Percentiles rank a stretch among this genome's conserved stretches.
Conservation (phyloP, 2,888 invertebrate species). For the Prostheceraeus crozeri region DNA sequence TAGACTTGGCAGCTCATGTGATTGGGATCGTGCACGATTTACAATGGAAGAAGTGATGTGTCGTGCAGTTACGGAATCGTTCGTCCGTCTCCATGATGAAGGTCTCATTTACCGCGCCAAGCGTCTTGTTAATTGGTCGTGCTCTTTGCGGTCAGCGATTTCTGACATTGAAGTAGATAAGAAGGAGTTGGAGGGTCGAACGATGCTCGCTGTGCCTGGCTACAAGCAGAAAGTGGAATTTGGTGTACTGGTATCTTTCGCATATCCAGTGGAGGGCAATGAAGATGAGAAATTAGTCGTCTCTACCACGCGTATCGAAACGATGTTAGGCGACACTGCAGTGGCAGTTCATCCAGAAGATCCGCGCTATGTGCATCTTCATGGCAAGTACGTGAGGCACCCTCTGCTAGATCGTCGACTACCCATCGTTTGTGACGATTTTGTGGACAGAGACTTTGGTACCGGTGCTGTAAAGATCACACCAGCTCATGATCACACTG, state of each 20-base stretch:
- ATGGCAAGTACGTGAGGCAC: conserved; percentile 75
- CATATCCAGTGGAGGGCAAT: conserved; percentile 69
- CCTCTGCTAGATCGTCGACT: conserved; percentile 69
- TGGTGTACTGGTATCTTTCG: conserved; percentile 82
- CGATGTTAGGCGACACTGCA: conserved; percentile 91
- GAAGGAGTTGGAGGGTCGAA: conserved; percentile 74
- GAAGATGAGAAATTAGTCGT: conserved; percentile 70
- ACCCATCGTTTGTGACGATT: conserved; percentile 81
- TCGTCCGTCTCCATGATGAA: conserved; percentile 76
- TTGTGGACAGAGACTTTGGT: conserved; percentile 88
- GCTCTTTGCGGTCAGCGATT: conserved; percentile 86
- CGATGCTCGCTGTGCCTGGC: conserved; percentile 78
- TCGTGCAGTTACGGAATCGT: conserved; percentile 83
- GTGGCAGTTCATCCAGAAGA: conserved; percentile 92
- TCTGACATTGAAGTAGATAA: conserved; percentile 79
- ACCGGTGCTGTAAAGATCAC: conserved; percentile 98
- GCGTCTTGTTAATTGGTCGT: conserved; percentile 96
- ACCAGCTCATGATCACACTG: conserved; percentile 91
- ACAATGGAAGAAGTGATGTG: conserved; percentile 79
- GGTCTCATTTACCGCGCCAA: conserved; percentile 83
- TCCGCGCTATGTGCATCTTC: conserved; percentile 66
- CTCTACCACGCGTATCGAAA: conserved; percentile 94
- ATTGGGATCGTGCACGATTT: conserved; percentile 87
- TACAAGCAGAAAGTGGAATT: conserved; percentile 82
- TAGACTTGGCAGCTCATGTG: conserved; percentile 78